Evolutionary conservation across 2,888 invertebrate species (phyloP).

Genomic region (Lithosia quadra): DNA sequence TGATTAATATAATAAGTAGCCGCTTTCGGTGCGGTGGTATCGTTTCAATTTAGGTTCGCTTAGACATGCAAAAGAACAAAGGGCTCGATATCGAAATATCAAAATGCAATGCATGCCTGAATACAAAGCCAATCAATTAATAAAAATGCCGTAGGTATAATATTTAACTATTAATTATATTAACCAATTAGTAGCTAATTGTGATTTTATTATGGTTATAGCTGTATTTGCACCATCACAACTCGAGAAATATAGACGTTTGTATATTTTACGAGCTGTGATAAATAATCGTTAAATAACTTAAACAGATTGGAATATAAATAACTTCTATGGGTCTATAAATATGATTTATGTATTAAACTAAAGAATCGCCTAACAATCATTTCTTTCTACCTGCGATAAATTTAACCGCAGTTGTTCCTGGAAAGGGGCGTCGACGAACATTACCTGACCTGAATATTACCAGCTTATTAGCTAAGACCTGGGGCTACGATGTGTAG

Average conservation of each 20-base stretch:
- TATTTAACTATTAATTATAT: background rate
- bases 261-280: background rate
- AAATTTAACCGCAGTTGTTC: conserved; percentile 30
- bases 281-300: background rate
- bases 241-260: no score
- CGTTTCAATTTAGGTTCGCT: no score
- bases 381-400: conserved; percentile 33
- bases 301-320: background rate
- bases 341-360: background rate
- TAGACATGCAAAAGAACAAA: no score
- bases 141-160: background rate
- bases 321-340: background rate
- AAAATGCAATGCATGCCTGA: background rate
- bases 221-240: background rate
- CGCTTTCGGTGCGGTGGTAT: no score
- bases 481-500: conserved; percentile 21
- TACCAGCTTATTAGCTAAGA: conserved; percentile 24
- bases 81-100: no score
- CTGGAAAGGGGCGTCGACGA: conserved; percentile 38
- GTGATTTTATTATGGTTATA: background rate
- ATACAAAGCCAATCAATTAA: background rate
- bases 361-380: background rate
- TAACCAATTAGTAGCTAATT: background rate
- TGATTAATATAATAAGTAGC: no score
- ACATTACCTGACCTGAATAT: conserved; percentile 42